Evolutionary conservation across 2,797 vertebrate genomes (phyloP).

Genomic region (Anableps anableps): DNA sequence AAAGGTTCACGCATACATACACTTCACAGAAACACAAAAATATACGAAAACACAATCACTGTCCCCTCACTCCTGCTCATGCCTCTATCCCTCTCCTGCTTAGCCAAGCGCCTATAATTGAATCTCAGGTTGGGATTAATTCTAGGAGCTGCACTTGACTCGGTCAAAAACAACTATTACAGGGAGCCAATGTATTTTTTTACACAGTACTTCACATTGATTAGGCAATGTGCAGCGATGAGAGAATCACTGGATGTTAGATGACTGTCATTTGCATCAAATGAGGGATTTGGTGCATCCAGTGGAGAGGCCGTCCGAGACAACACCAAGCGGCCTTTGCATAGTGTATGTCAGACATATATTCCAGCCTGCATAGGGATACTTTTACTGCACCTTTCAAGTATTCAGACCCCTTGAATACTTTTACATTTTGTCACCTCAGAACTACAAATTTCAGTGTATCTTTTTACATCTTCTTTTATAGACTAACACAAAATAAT

Average conservation of each 20-base stretch:
- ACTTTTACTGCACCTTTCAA: conserved; percentile 12
- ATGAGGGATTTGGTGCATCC: conserved; percentile 90
- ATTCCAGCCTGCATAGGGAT: conserved; percentile 5
- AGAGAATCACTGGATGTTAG: conserved; percentile 94
- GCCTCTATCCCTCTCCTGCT: conserved; percentile 77
- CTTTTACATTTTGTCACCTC: background rate
- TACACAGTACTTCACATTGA: conserved; percentile 99
- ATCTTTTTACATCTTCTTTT: background rate
- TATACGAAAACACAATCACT: conserved; percentile 53
- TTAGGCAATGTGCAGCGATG: conserved; percentile 97
- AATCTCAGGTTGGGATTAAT: conserved; percentile 99
- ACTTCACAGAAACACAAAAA: conserved; percentile 53
- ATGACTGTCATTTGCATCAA: conserved; percentile 99
- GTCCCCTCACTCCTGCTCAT: conserved; percentile 54
- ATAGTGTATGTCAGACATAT: conserved; percentile 44
- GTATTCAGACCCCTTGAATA: background rate
- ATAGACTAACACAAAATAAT: background rate
- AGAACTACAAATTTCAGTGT: background rate
- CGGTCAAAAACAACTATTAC: conserved; percentile 99
- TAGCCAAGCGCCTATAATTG: conserved; percentile 87
- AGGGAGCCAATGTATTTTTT: conserved; percentile 94
- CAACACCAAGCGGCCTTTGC: conserved; percentile 65
- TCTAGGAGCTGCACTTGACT: conserved; percentile 99
- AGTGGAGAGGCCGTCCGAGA: conserved; percentile 71
- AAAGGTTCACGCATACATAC: conserved; percentile 56